Evolutionary conservation across 1,140 invertebrate genomes (phyloP).

Genomic region (Arion vulgaris): DNA sequence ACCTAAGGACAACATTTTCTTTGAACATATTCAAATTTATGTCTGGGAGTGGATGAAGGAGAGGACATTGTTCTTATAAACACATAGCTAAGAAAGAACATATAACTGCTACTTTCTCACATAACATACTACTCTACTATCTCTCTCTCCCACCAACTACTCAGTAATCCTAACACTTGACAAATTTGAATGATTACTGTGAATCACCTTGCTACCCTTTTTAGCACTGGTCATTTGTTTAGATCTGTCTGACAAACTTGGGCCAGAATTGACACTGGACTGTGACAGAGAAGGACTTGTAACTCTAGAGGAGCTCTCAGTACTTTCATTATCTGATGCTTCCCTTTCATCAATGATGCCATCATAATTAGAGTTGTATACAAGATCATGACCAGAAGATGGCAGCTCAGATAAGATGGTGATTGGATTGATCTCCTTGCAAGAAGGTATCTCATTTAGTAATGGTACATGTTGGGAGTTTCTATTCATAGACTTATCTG

Average conservation of each 20-base stretch:
- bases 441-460: neutral
- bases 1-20: too few relatives aligned
- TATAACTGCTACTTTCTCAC: too few relatives aligned
- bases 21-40: too few relatives aligned
- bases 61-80: too few relatives aligned
- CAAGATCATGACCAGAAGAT: neutral
- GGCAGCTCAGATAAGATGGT: neutral
- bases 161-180: too few relatives aligned
- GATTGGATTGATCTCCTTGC: neutral
- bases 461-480: neutral
- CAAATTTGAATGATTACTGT: too few relatives aligned
- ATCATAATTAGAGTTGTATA: neutral
- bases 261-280: constrained; percentile 1
- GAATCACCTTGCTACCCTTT: constrained; percentile 20
- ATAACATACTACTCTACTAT: too few relatives aligned
- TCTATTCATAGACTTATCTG: neutral
- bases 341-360: neutral
- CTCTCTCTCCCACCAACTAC: too few relatives aligned
- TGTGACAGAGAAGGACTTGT: constrained; percentile 6
- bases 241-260: neutral
- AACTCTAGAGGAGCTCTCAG: constrained; percentile 6
- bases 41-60: too few relatives aligned
- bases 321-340: neutral
- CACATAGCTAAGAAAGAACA: too few relatives aligned
- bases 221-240: constrained; percentile 26